Base-by-base conservation (phyloP, 2,888 invertebrate species). In the Imbricaverruca yamaguchii region DNA sequence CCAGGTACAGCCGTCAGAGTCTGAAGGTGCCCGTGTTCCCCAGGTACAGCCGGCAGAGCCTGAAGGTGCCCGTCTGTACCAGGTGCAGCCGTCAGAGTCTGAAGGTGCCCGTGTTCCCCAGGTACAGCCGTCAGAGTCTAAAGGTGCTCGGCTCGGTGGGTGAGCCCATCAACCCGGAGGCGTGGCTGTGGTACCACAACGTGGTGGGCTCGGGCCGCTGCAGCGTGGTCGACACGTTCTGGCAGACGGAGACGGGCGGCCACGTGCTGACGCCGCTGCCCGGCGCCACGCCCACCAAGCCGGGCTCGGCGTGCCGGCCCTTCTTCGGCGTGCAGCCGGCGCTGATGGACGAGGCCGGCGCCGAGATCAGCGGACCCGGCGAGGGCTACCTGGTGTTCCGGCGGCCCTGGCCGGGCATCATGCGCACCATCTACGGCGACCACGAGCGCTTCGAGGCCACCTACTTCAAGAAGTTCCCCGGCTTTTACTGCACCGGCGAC, bases 211-310 rank as follows among this genome's bases (percentile, higher is more conserved):
- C 89, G 80, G 85, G 86, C 39, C 85, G 86, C 12, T 89, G 89
- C 88, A 95, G 97, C 81, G 93, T 99, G 86, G 95, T 94, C 0
- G 99, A 99, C 87, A 99, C 99, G 0, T 99, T 97, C 89, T 99
- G 98, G 98, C 99, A 99, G 89, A 99, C 99, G 0, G 99, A 99
- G 90, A 99, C 98, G 10, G 98, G 98, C 13, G 98, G 98, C 0
- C 98, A 98, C 88, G 95, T 98, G 39, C 90, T 99, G 80, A 97
- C 98, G 63, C 96, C 98, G 61, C 88, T 99, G 80, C 98, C 99
- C 0, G 98, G 97, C 39, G 96, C 95, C 39, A 97, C 95, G 3
- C 95, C 96, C 21, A 95, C 96, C 92, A 99, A 99, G 88, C 98
- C 99, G 0, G 98, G 98, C 82, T 94, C 98, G 82, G 98, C 99